These are phyloP conservation scores for Semaprochilodus insignis DNA, from an alignment of 2,797 vertebrate species.

Conservation along the genomic window DNA sequence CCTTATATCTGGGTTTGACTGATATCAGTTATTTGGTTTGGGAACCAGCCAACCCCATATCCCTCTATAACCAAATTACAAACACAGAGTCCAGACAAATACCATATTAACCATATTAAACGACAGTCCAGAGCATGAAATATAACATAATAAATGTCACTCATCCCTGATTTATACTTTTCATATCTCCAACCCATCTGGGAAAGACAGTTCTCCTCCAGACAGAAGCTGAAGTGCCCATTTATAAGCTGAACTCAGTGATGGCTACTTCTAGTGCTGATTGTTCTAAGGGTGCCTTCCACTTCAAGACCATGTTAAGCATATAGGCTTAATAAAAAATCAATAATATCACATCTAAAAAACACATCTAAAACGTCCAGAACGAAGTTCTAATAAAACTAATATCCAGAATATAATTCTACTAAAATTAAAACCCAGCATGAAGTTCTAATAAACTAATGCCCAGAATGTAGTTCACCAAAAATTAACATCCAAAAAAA, in stretches of 20 bases:
- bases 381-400: too few relatives aligned
- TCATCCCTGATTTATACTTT: neutral
- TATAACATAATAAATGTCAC: neutral
- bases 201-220: neutral
- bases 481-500: too few relatives aligned
- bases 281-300: neutral
- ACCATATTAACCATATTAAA: neutral
- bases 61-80: neutral
- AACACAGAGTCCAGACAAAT: neutral
- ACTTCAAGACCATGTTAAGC: neutral
- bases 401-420: too few relatives aligned
- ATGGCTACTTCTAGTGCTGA: neutral
- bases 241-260: neutral
- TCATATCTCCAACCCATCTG: conserved; percentile 2
- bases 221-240: neutral
- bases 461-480: too few relatives aligned
- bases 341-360: too few relatives aligned
- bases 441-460: too few relatives aligned
- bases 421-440: too few relatives aligned
- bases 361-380: too few relatives aligned
- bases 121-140: neutral
- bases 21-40: neutral
- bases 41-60: neutral
- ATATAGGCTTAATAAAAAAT: neutral
- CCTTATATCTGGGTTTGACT: neutral